Evolutionary conservation across 2,888 invertebrate genomes (phyloP), one percentile per base, ranked within the genome.

Genomic region (Ctena decussata): DNA sequence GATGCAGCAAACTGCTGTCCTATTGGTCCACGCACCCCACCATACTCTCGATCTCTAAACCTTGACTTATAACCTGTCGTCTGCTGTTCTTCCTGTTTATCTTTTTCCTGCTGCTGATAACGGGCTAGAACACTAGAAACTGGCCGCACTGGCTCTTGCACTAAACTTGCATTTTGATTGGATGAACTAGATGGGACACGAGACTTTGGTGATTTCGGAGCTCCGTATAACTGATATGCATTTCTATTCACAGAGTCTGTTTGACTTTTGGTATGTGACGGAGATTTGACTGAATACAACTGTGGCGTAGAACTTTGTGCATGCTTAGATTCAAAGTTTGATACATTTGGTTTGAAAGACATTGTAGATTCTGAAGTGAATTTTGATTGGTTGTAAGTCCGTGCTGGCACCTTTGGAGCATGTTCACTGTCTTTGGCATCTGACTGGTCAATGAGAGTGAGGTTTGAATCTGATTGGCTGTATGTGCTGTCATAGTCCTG

Each of bases 401-500:
- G 49, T 35, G 73, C 46, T 39, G 84, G 86, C 37, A 79, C 78
- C 53, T 35, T 73, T 46, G 79, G 77, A 12, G 75, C 82, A 49
- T 76, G 41, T n/a, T 79, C 77, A 77, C 53, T 77, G 57, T 92
- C 91, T 32, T 89, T 91, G 3, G 93, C 91, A 60, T 92, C 93
- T 30, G 93, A 92, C 77, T 94, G 93, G 53, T 94, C 94, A 78
- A 94, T 94, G 75, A 93, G 88, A 35, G 94, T 92, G 18, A 95
- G 91, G 85, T 94, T 95, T 60, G 94, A 93, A 82, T 95, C 95
- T 57, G 94, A 96, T 90, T 96, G 96, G 93, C 96, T 96, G 74
- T 96, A 96, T 49, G 96, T 94, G 83, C 96, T 96, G 92, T 96
- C 96, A 91, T 96, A 96, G 89, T 96, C 96, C 91, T 97, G 96